Conservation (phyloP, 2,888 invertebrate species). For the Drosophila mimica region DNA sequence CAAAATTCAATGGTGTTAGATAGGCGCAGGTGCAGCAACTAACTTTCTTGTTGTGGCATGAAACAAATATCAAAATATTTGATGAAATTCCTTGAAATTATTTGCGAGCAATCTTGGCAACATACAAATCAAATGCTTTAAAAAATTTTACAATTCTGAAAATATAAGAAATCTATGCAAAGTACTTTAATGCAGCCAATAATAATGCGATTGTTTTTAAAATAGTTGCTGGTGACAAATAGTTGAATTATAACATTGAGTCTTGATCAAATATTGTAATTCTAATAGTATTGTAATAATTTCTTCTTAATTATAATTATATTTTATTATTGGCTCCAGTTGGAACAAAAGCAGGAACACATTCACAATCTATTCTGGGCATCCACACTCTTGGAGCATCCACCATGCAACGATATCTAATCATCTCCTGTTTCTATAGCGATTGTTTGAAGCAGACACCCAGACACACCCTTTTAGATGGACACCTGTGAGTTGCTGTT, state of each 20-base stretch:
- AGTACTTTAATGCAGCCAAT: too few species aligned
- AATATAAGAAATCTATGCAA: too few species aligned
- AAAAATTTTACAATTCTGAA: neutral
- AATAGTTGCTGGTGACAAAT: neutral
- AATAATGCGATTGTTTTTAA: too few species aligned
- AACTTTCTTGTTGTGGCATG: neutral
- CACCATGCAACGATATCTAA: conserved; percentile 1
- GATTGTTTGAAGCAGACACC: neutral
- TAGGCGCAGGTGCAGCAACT: neutral
- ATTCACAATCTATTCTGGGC: neutral
- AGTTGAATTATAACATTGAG: neutral
- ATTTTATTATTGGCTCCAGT: neutral
- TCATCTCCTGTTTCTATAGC: conserved; percentile 13
- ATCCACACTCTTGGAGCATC: neutral
- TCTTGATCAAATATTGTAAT: neutral
- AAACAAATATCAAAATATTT: conserved; percentile 5
- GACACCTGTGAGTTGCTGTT: neutral
- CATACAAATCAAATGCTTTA: neutral
- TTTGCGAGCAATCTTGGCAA: neutral
- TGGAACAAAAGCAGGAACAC: too few species aligned
- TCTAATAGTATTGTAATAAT: too few species aligned
- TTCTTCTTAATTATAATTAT: neutral
- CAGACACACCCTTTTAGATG: neutral
- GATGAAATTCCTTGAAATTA: neutral
- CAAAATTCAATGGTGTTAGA: neutral